Evolutionary conservation across 2,113 vertebrate species (phyloP).

Genomic region (Panthera leo): DNA sequence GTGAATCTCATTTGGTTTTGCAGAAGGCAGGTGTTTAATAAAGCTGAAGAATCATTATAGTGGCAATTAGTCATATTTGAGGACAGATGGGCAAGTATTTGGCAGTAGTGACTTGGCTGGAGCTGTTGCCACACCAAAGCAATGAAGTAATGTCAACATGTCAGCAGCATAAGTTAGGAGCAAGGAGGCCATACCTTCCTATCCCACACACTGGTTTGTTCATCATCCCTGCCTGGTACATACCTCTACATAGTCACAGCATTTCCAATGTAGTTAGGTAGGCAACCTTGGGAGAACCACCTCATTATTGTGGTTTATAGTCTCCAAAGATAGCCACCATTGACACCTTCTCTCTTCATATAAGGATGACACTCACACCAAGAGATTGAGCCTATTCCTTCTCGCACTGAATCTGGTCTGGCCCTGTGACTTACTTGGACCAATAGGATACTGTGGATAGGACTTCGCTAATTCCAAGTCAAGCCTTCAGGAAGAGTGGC

Average conservation of each 20-base stretch:
- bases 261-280: not conserved
- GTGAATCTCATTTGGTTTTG: not conserved
- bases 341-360: not conserved
- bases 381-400: not conserved
- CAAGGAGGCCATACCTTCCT: no score
- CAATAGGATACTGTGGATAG: not conserved
- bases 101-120: not conserved
- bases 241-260: not conserved
- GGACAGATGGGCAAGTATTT: not conserved
- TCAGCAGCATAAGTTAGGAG: not conserved
- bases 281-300: not conserved
- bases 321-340: not conserved
- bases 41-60: not conserved
- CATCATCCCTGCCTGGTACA: not conserved
- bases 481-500: not conserved
- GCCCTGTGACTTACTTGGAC: not conserved
- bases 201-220: no score
- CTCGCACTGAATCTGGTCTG: not conserved
- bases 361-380: not conserved
- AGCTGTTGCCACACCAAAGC: not conserved
- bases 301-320: no score
- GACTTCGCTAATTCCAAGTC: not conserved
- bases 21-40: constrained; percentile 39
- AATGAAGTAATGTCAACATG: not conserved
- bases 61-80: not conserved